Conservation (phyloP, 2,888 invertebrate species). For the Anthoptus insignis region DNA sequence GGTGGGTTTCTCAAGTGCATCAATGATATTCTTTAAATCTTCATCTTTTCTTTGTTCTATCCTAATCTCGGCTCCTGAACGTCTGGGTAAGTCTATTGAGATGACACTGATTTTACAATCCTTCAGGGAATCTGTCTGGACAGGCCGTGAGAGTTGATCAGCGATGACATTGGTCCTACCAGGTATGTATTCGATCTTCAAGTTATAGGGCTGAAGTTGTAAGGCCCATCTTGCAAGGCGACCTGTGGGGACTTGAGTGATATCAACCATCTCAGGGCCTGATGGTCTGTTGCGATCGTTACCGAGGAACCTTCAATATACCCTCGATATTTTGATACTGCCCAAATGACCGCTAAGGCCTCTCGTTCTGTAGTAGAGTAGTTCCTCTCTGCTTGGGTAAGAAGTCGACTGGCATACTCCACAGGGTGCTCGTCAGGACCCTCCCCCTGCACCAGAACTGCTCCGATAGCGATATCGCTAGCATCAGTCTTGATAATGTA, state of each 20-base stretch:
- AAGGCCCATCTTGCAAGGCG: constrained; percentile 69
- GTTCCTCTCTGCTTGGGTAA: too few species aligned
- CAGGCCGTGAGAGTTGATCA: too few species aligned
- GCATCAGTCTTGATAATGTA: too few species aligned
- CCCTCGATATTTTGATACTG: constrained; percentile 49
- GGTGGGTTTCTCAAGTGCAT: constrained; percentile 12
- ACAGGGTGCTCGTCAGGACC: too few species aligned
- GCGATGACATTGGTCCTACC: constrained; percentile 52
- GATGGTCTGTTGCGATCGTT: constrained; percentile 67
- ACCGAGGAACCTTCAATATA: constrained; percentile 59
- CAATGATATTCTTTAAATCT: constrained; percentile 17
- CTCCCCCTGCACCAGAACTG: too few species aligned
- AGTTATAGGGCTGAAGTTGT: constrained; percentile 58
- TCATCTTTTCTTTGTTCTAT: constrained; percentile 18
- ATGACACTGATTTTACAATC: too few species aligned
- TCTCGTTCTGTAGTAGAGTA: too few species aligned
- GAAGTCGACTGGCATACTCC: too few species aligned
- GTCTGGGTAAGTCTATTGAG: too few species aligned
- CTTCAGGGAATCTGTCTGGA: too few species aligned
- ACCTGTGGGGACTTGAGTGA: constrained; percentile 60
- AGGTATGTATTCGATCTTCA: constrained; percentile 58
- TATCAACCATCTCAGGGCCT: constrained; percentile 70
- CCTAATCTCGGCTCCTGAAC: background rate
- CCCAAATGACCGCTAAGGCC: constrained; percentile 49
- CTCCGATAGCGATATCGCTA: too few species aligned